Conservation (phyloP, 2,888 invertebrate species). For the Xanthia icteritia region DNA sequence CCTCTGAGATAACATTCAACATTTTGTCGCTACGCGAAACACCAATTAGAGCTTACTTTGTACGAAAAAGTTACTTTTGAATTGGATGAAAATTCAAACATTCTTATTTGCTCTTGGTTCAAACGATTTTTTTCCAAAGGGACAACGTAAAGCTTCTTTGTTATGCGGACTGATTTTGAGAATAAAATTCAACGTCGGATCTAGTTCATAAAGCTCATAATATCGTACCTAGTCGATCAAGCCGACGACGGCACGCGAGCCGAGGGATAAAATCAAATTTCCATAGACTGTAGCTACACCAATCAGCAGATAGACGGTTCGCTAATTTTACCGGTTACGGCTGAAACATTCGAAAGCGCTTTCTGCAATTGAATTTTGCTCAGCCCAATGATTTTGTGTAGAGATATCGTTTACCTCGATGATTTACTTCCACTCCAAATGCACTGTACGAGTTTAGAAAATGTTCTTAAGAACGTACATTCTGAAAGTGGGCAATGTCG, state of each 20-base stretch:
- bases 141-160: not conserved
- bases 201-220: slow-evolving; percentile 12
- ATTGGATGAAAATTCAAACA: slow-evolving; percentile 25
- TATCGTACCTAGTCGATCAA: not conserved
- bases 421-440: slow-evolving; percentile 25
- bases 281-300: slow-evolving; percentile 12
- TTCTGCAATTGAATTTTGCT: slow-evolving; percentile 38
- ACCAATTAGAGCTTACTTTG: slow-evolving; percentile 32
- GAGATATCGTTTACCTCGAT: slow-evolving; percentile 36
- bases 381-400: slow-evolving; percentile 19
- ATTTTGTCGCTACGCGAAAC: slow-evolving; percentile 31
- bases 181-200: not conserved
- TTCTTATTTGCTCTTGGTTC: not conserved
- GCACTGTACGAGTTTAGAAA: slow-evolving; percentile 3
- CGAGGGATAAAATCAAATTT: slow-evolving; percentile 32
- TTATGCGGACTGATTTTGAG: not conserved
- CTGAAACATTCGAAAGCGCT: slow-evolving; percentile 53
- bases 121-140: not conserved
- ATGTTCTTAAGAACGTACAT: not conserved
- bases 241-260: not conserved
- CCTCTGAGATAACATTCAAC: slow-evolving; percentile 20
- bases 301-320: slow-evolving; percentile 21
- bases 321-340: slow-evolving; percentile 39
- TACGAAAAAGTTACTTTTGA: slow-evolving; percentile 20
- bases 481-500: too few species aligned